Base-by-base conservation (phyloP, 2,797 vertebrate genomes). In the Fistularia commersonii region DNA sequence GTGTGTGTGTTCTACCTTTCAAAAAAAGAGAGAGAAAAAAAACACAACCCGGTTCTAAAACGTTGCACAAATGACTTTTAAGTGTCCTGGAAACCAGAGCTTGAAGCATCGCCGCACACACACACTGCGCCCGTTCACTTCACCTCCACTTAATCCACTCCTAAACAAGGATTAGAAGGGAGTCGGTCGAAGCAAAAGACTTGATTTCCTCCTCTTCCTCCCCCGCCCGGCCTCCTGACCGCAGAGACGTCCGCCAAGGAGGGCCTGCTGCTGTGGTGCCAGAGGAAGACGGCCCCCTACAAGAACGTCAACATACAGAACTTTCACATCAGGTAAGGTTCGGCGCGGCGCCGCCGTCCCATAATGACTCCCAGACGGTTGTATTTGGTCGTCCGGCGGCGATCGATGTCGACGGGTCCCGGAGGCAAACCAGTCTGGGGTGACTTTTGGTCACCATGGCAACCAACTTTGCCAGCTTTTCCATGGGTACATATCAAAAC, bases 271-370 rank as follows among this genome's bases (percentile, higher is more conserved):
- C 73, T 99, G 61, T 99, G 97, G 97, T 99, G 97, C 85, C 97
- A 99, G 87, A 93, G 97, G 74, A 99, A 99, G 88, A 99, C 96
- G 0, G 97, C 97, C 1, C 97, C 97, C 4, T 99, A 99, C 86
- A 99, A 98, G 89, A 99, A 99, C 4, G 96, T 98, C 80, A 99
- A 99, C 90, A 98, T 99, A 82, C 97, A 99, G 67, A 99, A 99
- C 90, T 99, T 99, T 87, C 97, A 99, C 80, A 99, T 99, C 88
- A 99, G 97, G 96, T 98, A 7, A 44, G n/a, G n/a, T n/a, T n/a
- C n/a, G n/a, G n/a, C n/a, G n/a, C n/a, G n/a, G n/a, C n/a, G n/a
- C n/a, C n/a, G n/a, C n/a, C n/a, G n/a, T n/a, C n/a, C n/a, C 53
- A 71, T 61, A 43, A 36, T 63, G 56, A 73, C n/a, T n/a, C n/a